Base-by-base conservation (phyloP, 2,113 vertebrate species). In the Leptosomus discolor region DNA sequence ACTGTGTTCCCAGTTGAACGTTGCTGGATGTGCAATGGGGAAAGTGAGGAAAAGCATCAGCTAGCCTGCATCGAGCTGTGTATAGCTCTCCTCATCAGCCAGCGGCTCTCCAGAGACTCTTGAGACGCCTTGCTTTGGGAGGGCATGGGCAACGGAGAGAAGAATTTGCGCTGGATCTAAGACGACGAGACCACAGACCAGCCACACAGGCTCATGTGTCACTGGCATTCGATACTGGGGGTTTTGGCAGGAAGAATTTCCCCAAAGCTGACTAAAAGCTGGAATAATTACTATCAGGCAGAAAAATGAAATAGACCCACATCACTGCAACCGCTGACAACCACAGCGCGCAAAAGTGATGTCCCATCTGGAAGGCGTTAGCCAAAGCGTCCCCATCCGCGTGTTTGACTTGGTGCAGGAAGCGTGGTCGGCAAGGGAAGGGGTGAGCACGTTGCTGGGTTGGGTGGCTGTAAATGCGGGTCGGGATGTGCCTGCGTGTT, bases 261-360 rank as follows among this genome's bases (percentile, higher is more conserved):
- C n/a, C 50, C 46, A 83, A 36, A 67, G 89, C 90, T 77, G 93
- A 88, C 82, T 96, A 80, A 74, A 94, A 95, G 80, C 92, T 45
- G 54, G 58, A 81, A 11, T 57, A 78, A 83, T 81, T 86, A 32
- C 78, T 64, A 61, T 32, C 92, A 92, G 84, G 64, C 23, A 84
- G 91, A 86, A 88, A 50, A 82, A 65, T 21, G 6, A 54, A 60
- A 37, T 15, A 8, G 23, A 17, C 23, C 20, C 21, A 2, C 61
- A 27, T 87, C 3, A 20, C 48, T 23, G 23, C 24, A 74, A 76
- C 57, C 61, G 5, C 60, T n/a, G 88, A 9, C 22, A 64, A 36
- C 53, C 69, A 26, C 91, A 63, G 39, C 1, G 39, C 90, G 94
- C 87, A 69, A 71, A 94, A 5, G 46, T 51, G 88, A 60, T 67